Evolutionary conservation across 2,797 vertebrate species (phyloP), one percentile per base, ranked within the genome.

Genomic region (Sebastes cheni): DNA sequence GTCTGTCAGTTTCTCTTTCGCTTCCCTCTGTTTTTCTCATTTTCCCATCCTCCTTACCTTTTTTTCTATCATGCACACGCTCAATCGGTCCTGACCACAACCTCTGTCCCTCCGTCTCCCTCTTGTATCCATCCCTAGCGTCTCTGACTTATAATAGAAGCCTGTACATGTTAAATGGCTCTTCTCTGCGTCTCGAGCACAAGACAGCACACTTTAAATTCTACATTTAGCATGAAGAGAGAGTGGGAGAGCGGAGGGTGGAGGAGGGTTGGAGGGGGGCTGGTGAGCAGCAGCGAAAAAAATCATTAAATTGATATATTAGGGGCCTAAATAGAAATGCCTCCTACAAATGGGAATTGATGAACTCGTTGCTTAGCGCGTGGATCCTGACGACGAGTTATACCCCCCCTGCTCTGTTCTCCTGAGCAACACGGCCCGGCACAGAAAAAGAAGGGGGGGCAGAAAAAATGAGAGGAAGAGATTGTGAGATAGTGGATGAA

Each of bases 261-360:
- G 81, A 52, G 66, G 77, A 80, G 72, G 50, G 77, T 69, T 11
- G 2, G 22, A 7, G 56, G 39, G 67, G 72, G 36, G 79, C 30
- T 77, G 74, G 61, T 55, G 66, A 79, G 65, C 62, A 80, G 82
- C 71, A 73, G 72, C 27, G 66, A 9, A 6, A 12, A 75, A 92
- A 94, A 92, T 94, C 92, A 95, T 95, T 95, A 95, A 91, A 94
- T 93, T 95, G 95, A 96, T 96, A 86, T 93, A 96, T 95, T 93
- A 92, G 91, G 87, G 89, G 92, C 86, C 94, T 94, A 94, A 96
- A 95, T 95, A 95, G 95, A 95, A 94, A 95, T 93, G 94, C 90
- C 92, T 94, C 78, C 82, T 92, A 81, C 92, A 93, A 94, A 96
- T 95, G 93, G 92, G 94, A 95, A 95, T 95, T 95, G 94, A 95